Conservation (phyloP, 2,888 invertebrate genomes). For the Dasypogon diadema region DNA sequence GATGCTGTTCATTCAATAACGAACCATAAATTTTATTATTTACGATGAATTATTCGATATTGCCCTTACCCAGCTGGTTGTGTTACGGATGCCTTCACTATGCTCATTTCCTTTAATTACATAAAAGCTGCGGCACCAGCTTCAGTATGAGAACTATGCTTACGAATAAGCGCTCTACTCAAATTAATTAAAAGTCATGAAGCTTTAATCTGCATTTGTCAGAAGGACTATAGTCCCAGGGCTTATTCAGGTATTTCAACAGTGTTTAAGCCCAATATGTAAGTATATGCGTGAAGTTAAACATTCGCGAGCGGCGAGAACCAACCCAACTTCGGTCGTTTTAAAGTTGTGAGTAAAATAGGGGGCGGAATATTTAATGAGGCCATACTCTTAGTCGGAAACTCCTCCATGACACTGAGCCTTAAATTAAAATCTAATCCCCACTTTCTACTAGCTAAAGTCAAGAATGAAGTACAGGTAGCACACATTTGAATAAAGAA, state of each 20-base stretch:
- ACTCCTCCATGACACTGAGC: neutral
- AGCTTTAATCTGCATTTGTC: slow-evolving; percentile 43
- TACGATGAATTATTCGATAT: slow-evolving; percentile 19
- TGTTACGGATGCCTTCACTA: slow-evolving; percentile 14
- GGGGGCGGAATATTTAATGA: slow-evolving; percentile 34
- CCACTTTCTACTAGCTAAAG: neutral
- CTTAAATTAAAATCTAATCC: slow-evolving; percentile 41
- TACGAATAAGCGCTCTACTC: neutral
- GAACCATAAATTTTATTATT: slow-evolving; percentile 30
- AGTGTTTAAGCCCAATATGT: too few relatives aligned
- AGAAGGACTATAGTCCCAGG: slow-evolving; percentile 22
- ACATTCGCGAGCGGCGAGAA: neutral
- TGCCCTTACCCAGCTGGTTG: slow-evolving; percentile 2
- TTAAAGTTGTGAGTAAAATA: slow-evolving; percentile 8
- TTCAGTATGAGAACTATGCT: slow-evolving; percentile 6
- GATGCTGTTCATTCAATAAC: slow-evolving; percentile 18
- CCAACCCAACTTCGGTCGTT: slow-evolving; percentile 13
- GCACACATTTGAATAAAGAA: slow-evolving; percentile 22
- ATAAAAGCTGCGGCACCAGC: neutral
- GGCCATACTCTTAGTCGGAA: neutral
- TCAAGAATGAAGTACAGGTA: slow-evolving; percentile 1
- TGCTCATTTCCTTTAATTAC: slow-evolving; percentile 34
- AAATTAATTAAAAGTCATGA: slow-evolving; percentile 45
- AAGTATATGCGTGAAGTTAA: too few relatives aligned
- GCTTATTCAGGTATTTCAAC: neutral